Conservation (phyloP, 1,140 invertebrate genomes). For the Neodiprion fabricii region DNA sequence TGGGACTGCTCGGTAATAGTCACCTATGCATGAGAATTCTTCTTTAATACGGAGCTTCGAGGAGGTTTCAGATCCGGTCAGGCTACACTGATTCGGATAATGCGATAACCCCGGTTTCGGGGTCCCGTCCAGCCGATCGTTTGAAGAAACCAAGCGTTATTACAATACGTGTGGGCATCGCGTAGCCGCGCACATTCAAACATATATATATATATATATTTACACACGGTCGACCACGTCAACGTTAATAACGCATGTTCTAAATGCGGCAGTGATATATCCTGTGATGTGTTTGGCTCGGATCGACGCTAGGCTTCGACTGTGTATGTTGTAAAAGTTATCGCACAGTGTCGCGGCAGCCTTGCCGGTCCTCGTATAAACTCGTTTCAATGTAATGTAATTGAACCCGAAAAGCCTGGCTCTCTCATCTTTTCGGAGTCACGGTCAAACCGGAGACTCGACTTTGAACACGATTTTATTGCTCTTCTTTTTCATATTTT, state of each 20-base stretch:
- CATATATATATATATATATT: too few species aligned
- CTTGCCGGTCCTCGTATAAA: background rate
- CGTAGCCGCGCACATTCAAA: background rate
- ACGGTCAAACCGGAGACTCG: background rate
- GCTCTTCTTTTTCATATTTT: too few species aligned
- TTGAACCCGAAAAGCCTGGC: background rate
- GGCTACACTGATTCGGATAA: background rate
- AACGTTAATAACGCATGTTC: constrained; percentile 10
- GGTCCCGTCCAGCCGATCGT: too few species aligned
- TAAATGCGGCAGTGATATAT: constrained; percentile 20
- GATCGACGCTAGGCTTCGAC: too few species aligned
- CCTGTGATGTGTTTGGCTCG: background rate
- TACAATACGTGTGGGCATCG: background rate
- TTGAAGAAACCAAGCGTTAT: too few species aligned
- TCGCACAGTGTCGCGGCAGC: background rate
- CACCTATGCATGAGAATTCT: background rate
- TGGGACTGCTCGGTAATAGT: too few species aligned
- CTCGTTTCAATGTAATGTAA: background rate
- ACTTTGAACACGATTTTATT: too few species aligned
- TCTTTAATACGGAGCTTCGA: background rate
- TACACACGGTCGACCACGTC: background rate
- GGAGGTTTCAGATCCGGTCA: background rate
- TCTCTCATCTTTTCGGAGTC: background rate
- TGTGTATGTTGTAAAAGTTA: constrained; percentile 2
- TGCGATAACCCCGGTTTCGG: background rate